These are phyloP conservation scores for Drosophila melanocephala DNA, from an alignment of 2,888 invertebrate species.

Conservation along the genomic window DNA sequence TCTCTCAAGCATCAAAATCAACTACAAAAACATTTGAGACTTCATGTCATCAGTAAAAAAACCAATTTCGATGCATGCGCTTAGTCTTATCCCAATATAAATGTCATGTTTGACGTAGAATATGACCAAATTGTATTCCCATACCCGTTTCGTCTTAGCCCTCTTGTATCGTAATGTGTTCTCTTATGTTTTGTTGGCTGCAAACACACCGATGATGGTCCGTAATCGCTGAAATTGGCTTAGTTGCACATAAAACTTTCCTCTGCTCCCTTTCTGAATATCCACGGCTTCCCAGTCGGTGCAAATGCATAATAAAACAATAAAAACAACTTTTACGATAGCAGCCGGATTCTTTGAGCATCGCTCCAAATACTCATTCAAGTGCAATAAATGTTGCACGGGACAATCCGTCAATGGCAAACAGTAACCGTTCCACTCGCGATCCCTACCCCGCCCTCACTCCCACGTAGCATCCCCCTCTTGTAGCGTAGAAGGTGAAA, in stretches of 20 bases:
- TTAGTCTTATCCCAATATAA: conserved; percentile 17
- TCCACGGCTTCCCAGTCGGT: conserved; percentile 42
- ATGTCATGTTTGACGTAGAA: conserved; percentile 45
- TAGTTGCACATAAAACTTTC: conserved; percentile 65
- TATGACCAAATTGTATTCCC: conserved; percentile 36
- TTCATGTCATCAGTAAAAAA: conserved; percentile 1
- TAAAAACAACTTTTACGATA: conserved; percentile 75
- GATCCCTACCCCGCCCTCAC: not conserved
- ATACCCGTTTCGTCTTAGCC: not conserved
- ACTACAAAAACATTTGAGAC: not conserved
- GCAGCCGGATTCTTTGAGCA: conserved; percentile 40
- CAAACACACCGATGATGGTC: conserved; percentile 74
- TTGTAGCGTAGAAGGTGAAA: conserved; percentile 42
- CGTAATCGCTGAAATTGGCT: conserved; percentile 76
- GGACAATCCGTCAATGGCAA: conserved; percentile 66
- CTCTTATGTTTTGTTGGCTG: conserved; percentile 76
- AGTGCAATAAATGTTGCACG: conserved; percentile 76
- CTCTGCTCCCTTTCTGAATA: conserved; percentile 3
- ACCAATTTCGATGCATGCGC: conserved; percentile 9
- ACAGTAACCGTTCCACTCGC: conserved; percentile 2
- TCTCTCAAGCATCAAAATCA: not conserved
- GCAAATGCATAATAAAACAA: conserved; percentile 68
- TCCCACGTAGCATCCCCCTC: not conserved
- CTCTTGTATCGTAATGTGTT: conserved; percentile 20
- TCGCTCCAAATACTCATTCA: conserved; percentile 51